Evolutionary conservation across 2,797 vertebrate genomes (phyloP), one percentile per base, ranked within the genome.

Genomic region (Gambusia yucatana): DNA sequence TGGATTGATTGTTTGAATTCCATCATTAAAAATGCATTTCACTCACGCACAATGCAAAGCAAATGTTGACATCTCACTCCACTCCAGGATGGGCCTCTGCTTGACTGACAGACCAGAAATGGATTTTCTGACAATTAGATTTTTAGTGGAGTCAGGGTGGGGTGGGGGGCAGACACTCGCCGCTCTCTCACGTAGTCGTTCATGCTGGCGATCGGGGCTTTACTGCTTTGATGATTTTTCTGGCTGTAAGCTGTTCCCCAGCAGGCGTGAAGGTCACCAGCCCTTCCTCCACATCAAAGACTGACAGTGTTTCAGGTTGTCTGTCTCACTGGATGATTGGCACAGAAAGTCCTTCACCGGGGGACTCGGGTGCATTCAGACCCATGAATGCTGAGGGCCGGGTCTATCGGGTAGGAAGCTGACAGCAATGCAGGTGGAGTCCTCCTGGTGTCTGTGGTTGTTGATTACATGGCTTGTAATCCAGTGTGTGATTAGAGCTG

Each of bases 71-170:
- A 85, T 81, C 80, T 65, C 8, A 1, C 82, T 25, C 57, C 9
- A 70, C 74, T 77, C 57, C 63, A 87, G 67, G 71, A 82, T 79
- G 76, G 81, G 36, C 74, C 72, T 86, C 7, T 1, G 2, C 47
- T 78, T 89, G 87, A 92, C 71, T 91, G 90, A 92, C 89, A 73
- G 84, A 73, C 52, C 67, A 48, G 82, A 73, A 92, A 89, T 78
- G 81, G 87, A 90, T 77, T 91, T 90, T 90, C 74, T 86, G 77
- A 89, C 85, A 84, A 79, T 84, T 77, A 90, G 75, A 89, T 83
- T 89, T 70, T 88, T 73, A 80, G 79, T 77, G 0, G 1, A 82
- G 41, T n/a, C 25, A 1, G 25, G 25, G 41, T 25, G 17, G 36
- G 63, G 36, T 1, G 39, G 22, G 22, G 67, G 67, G 67, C 11